Percentiles rank a stretch among this genome's conserved stretches.
Conservation (phyloP, 2,797 vertebrate species). For the Stomatorhinus walkeri region DNA sequence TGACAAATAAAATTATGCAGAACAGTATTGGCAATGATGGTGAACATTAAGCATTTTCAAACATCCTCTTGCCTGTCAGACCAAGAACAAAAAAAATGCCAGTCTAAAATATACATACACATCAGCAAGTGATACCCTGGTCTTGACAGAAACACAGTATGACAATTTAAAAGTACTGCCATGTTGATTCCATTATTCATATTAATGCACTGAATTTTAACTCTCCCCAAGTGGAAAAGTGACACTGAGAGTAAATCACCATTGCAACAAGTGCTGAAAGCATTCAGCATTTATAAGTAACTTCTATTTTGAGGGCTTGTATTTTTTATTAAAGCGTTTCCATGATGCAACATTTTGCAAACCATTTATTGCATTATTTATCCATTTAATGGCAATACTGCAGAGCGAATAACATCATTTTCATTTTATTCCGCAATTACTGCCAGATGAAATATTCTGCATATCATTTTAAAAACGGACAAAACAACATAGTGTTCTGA, state of each 20-base stretch:
- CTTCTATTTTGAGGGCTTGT: conserved; percentile 57
- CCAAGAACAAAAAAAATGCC: conserved; percentile 62
- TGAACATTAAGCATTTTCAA: conserved; percentile 56
- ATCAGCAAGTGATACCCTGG: conserved; percentile 57
- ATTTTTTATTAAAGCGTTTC: conserved; percentile 59
- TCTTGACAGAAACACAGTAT: conserved; percentile 62
- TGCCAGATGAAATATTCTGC: conserved; percentile 28
- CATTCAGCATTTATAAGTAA: conserved; percentile 64
- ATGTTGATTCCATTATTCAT: conserved; percentile 66
- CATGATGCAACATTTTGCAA: conserved; percentile 64
- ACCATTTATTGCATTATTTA: conserved; percentile 57
- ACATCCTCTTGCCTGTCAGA: conserved; percentile 63
- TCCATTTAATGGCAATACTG: conserved; percentile 52
- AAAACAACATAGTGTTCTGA: conserved; percentile 26
- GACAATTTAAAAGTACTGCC: conserved; percentile 58
- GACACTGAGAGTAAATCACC: conserved; percentile 38
- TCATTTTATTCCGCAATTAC: conserved; percentile 38
- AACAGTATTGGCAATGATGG: conserved; percentile 49
- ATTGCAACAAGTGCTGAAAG: conserved; percentile 45
- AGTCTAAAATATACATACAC: conserved; percentile 56
- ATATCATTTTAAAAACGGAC: conserved; percentile 33
- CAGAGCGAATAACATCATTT: conserved; percentile 37
- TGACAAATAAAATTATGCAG: conserved; percentile 60
- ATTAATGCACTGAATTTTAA: conserved; percentile 59
- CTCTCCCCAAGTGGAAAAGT: conserved; percentile 32